phyloP scores from a whole-genome alignment of 2,888 invertebrate species.

The Zootermopsis nevadensis region DNA sequence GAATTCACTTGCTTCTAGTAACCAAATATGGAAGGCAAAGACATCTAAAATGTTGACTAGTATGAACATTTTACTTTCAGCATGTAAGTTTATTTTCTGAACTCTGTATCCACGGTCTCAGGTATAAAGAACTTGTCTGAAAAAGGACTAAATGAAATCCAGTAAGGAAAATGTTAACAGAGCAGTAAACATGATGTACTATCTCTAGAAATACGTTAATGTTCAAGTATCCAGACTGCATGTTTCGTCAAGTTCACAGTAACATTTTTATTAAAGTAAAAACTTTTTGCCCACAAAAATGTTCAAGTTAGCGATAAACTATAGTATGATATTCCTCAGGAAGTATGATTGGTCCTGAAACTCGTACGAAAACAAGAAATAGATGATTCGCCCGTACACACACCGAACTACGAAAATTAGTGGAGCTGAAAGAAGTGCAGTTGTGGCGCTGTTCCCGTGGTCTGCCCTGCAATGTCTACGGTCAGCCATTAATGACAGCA shows the following conservation, averaged over 20 bases:
- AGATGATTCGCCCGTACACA: neutral
- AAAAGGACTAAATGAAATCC: neutral
- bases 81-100: neutral
- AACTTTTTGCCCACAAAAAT: too few relatives aligned
- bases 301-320: too few relatives aligned
- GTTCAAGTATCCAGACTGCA: neutral
- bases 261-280: neutral
- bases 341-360: too few relatives aligned
- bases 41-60: neutral
- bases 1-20: neutral
- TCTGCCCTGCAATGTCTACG: neutral
- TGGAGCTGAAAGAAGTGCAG: neutral
- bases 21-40: neutral
- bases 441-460: neutral
- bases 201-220: too few relatives aligned
- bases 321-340: too few relatives aligned
- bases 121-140: too few relatives aligned
- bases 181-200: neutral
- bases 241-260: neutral
- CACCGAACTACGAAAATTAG: slow-evolving; percentile 8
- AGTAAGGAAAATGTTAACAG: neutral
- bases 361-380: slow-evolving; percentile 1
- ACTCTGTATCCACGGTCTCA: neutral
- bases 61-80: neutral
- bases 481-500: slow-evolving; percentile 23